Base-by-base conservation (phyloP, 2,888 invertebrate species). In the Andrena fulva region DNA sequence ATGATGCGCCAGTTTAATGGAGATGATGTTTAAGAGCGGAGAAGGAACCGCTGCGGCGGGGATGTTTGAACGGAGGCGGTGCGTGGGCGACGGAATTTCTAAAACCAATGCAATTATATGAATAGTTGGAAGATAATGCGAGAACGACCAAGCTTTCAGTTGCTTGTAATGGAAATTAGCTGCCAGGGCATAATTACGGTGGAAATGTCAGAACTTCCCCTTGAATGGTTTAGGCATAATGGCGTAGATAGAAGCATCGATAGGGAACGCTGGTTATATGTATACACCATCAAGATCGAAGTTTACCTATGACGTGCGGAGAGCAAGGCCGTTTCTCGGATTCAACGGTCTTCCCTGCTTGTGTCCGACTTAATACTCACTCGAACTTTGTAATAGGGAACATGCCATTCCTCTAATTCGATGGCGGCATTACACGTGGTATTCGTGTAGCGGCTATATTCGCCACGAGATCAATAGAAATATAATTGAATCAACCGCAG, bases 281-380 rank as follows among this genome's bases (percentile, higher is more conserved):
- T 50, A 16, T 66, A 10, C 27, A 29, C 31, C 29, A 60, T 66
- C 67, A 24, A 63, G 62, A 71, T 54, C 31, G 27, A 50, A 59
- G 66, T 67, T 20, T 63, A 54, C 50, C 56, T 24, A 70, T 74
- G 48, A 27, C 63, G 70, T 63, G 60, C 73, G 48, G 29, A 33
- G 66, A 83, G 52, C 77, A 66, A 42, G 54, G 63, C 77, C 73
- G 66, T 73, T 82, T 77, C 60, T 54, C 60, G 29, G 66, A 66
- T 56, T 59, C 35, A 27, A 10, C 33, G 54, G 33, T 35, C 62
- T 60, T 62, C 2, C 31, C 5, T 16, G 31, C 16, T 60, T 42
- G 4, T 29, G 12, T 81, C n/a, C 31, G 29, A 8, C 42, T 31
- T 60, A 48, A 48, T 62, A 63, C 56, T 67, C 64, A 59, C 64